These are phyloP conservation scores for Willowsia nigromaculata DNA, from an alignment of 2,888 invertebrate species.

Conservation along the genomic window DNA sequence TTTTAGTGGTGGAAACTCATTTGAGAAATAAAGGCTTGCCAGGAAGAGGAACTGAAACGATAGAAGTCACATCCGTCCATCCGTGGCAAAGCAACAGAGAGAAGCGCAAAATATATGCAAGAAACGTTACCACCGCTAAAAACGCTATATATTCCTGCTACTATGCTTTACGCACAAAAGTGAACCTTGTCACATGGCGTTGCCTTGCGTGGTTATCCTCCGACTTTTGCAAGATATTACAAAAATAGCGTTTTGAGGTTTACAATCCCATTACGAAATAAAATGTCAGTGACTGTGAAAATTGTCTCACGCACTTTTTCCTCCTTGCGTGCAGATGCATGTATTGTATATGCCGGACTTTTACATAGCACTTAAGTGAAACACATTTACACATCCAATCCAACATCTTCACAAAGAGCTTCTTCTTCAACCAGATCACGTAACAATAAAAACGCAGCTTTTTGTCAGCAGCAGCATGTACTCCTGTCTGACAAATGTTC, in stretches of 20 bases:
- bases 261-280: conserved; percentile 54
- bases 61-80: conserved; percentile 42
- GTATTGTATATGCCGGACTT: not conserved
- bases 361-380: not conserved
- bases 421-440: conserved; percentile 29
- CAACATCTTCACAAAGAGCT: not conserved
- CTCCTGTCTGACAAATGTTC: not conserved
- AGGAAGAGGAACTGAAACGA: not conserved
- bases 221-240: not conserved
- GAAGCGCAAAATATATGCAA: not conserved
- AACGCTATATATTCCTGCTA: too few species aligned
- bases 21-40: conserved; percentile 37
- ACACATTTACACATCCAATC: not conserved
- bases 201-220: not conserved
- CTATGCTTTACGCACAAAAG: not conserved
- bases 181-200: not conserved
- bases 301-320: conserved; percentile 54
- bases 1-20: not conserved
- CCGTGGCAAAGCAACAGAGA: conserved; percentile 33
- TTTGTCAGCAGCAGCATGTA: not conserved
- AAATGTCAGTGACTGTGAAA: conserved; percentile 42
- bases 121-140: not conserved
- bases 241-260: conserved; percentile 59
- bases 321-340: not conserved
- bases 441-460: conserved; percentile 27